Evolutionary conservation across 1,140 invertebrate species (phyloP).

Genomic region (Cydia pomonella): DNA sequence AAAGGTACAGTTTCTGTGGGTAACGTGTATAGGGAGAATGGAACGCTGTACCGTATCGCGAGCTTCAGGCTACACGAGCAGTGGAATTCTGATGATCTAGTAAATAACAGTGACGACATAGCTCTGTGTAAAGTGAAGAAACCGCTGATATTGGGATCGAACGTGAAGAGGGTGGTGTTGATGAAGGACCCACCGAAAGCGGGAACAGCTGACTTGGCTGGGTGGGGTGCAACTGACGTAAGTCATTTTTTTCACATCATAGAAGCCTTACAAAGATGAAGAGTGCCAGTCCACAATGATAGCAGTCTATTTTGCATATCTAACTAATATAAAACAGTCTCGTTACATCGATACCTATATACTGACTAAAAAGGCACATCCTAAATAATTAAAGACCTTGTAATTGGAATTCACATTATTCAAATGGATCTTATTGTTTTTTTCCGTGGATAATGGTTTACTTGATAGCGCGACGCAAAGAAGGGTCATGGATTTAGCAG

Average conservation of each 20-base stretch:
- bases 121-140: constrained; percentile 1
- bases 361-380: too few species aligned
- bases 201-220: not conserved
- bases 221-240: not conserved
- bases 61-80: not conserved
- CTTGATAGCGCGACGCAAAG: too few species aligned
- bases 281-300: not conserved
- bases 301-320: not conserved
- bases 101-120: not conserved
- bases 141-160: not conserved
- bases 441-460: too few species aligned
- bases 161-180: not conserved
- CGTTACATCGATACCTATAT: too few species aligned
- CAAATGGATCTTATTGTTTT: too few species aligned
- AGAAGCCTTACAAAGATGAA: not conserved
- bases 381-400: too few species aligned
- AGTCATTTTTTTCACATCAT: not conserved
- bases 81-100: not conserved
- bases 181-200: not conserved
- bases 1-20: not conserved
- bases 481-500: too few species aligned
- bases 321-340: not conserved
- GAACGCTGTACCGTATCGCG: not conserved
- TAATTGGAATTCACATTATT: too few species aligned
- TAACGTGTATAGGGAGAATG: not conserved